Percentiles rank a stretch among this genome's conserved stretches.
phyloP scores from a whole-genome alignment of 2,113 vertebrate species.

The Uria lomvia region DNA sequence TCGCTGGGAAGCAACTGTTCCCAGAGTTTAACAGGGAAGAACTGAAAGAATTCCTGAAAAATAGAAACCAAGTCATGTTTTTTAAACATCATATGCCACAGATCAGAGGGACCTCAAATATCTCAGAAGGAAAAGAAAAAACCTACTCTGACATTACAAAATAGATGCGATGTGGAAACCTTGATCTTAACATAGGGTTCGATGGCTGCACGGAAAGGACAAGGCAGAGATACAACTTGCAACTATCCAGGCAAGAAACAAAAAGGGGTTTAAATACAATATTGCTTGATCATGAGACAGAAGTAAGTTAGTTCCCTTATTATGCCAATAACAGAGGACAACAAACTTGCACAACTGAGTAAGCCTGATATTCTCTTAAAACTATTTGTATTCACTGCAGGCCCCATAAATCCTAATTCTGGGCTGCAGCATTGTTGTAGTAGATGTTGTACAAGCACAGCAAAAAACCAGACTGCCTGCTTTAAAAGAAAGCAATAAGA shows the following conservation, averaged over 20 bases:
- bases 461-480: not conserved
- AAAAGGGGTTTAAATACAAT: not conserved
- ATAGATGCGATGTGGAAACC: not conserved
- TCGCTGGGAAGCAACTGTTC: not conserved
- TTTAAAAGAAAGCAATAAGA: not conserved
- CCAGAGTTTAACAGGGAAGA: not conserved
- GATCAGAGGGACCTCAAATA: not conserved
- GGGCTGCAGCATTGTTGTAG: not conserved
- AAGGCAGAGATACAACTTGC: not conserved
- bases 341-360: not conserved
- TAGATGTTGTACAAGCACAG: not conserved
- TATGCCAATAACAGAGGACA: not conserved
- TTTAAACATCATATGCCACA: not conserved
- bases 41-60: not conserved
- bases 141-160: not conserved
- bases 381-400: not conserved
- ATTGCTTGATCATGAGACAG: not conserved
- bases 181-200: not conserved
- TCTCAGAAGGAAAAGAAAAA: not conserved
- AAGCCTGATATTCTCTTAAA: not conserved
- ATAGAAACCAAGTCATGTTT: not conserved
- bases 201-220: not conserved
- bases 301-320: not conserved
- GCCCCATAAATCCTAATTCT: not conserved
- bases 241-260: not conserved